A percentile compares a stretch with the other conserved stretches of the same genome.
Conservation (phyloP, 2,797 vertebrate genomes). For the Neomorphus geoffroyi region DNA sequence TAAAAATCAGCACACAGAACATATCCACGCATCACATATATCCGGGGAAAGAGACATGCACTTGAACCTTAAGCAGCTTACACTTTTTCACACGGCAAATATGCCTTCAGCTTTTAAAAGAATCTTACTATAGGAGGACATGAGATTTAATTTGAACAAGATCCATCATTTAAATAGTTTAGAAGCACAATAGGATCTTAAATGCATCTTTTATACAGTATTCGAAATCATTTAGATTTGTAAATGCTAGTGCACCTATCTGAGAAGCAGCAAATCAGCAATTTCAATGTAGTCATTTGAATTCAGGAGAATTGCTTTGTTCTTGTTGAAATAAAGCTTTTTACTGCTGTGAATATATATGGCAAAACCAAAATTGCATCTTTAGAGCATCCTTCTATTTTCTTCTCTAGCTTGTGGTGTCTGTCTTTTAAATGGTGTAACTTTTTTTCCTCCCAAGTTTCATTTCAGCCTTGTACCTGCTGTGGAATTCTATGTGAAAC, state of each 20-base stretch:
- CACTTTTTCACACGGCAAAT: neutral
- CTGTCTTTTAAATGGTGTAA: neutral
- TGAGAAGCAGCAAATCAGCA: neutral
- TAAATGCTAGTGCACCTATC: neutral
- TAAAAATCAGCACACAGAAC: conserved; percentile 53
- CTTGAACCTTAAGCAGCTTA: neutral
- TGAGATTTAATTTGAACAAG: neutral
- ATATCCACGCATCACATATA: neutral
- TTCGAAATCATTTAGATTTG: conserved; percentile 16
- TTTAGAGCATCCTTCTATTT: neutral
- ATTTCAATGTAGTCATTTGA: neutral
- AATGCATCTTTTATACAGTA: neutral
- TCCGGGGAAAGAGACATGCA: neutral
- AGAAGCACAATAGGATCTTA: conserved; percentile 1
- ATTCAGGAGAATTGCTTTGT: neutral
- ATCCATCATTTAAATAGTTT: conserved; percentile 16
- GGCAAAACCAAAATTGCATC: neutral
- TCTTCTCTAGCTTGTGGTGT: neutral
- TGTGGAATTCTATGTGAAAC: neutral
- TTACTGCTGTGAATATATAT: neutral
- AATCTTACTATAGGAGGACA: neutral
- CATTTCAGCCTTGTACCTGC: neutral
- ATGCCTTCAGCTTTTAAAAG: neutral
- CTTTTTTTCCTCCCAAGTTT: neutral
- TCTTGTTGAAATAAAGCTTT: neutral